These are phyloP conservation scores for Pararge aegeria DNA, from an alignment of 1,140 invertebrate genomes.

Conservation along the genomic window DNA sequence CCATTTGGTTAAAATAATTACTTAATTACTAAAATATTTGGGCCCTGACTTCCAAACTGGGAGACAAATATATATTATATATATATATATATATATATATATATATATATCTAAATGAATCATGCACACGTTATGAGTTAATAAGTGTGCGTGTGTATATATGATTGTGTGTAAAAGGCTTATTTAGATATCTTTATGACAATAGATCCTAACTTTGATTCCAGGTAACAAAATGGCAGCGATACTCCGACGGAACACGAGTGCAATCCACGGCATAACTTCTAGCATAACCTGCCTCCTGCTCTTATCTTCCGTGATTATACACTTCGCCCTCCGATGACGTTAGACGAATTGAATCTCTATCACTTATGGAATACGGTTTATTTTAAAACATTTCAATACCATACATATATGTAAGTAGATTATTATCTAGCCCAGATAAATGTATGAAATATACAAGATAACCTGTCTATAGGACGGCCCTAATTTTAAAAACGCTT, in stretches of 20 bases:
- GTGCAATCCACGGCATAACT: conserved; percentile 69
- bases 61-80: too few relatives aligned
- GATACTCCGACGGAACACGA: conserved; percentile 65
- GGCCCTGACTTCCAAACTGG: too few relatives aligned
- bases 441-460: background rate
- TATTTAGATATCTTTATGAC: too few relatives aligned
- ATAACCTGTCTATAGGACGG: background rate
- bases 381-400: conserved; percentile 33
- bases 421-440: background rate
- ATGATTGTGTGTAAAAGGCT: too few relatives aligned
- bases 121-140: too few relatives aligned
- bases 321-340: conserved; percentile 69
- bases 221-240: conserved; percentile 75
- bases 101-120: too few relatives aligned
- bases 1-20: too few relatives aligned
- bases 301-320: conserved; percentile 48
- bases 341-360: conserved; percentile 41
- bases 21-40: too few relatives aligned
- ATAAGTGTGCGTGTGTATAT: too few relatives aligned
- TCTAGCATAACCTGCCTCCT: conserved; percentile 65
- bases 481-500: too few relatives aligned
- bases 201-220: too few relatives aligned
- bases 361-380: conserved; percentile 30
- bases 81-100: too few relatives aligned
- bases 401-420: conserved; percentile 22